These are phyloP conservation scores for Coleophora flavipennella DNA, from an alignment of 2,888 invertebrate species.

Conservation along the genomic window DNA sequence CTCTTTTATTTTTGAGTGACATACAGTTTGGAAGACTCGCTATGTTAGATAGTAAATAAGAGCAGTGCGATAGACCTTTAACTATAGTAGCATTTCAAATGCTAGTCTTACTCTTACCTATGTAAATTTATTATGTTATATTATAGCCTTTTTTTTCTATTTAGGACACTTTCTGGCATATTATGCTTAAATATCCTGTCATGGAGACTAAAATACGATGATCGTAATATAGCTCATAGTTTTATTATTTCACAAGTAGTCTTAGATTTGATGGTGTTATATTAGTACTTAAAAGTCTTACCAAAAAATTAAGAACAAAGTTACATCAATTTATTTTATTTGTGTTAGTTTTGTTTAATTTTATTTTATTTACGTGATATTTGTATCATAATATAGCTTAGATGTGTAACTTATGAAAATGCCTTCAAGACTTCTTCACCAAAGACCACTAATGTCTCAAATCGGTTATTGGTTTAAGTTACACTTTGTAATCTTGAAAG, in stretches of 20 bases:
- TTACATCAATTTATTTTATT: slow-evolving; percentile 44
- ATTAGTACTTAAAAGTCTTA: slow-evolving; percentile 65
- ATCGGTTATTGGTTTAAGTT: too few relatives aligned
- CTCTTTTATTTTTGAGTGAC: too few relatives aligned
- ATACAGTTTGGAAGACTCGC: too few relatives aligned
- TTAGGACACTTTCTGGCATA: too few relatives aligned
- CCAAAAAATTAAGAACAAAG: slow-evolving; percentile 61
- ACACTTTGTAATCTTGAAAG: too few relatives aligned
- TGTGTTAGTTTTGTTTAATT: slow-evolving; percentile 40
- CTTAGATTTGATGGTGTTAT: slow-evolving; percentile 41
- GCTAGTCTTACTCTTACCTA: slow-evolving; percentile 42
- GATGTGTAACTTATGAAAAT: too few relatives aligned
- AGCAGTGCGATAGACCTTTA: too few relatives aligned
- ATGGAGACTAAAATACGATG: slow-evolving; percentile 15
- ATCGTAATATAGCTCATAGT: slow-evolving; percentile 20
- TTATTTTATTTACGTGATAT: slow-evolving; percentile 23
- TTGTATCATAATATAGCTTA: too few relatives aligned
- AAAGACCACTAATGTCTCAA: too few relatives aligned
- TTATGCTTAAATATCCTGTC: slow-evolving; percentile 9
- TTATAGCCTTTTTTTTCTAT: slow-evolving; percentile 2
- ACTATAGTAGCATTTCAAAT: slow-evolving; percentile 45
- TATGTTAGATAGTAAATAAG: too few relatives aligned
- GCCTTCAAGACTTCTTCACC: too few relatives aligned
- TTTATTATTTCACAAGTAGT: slow-evolving; percentile 51
- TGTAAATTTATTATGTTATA: slow-evolving; percentile 23